Evolutionary conservation across 2,888 invertebrate species (phyloP).

Genomic region (Hoplodrina ambigua): DNA sequence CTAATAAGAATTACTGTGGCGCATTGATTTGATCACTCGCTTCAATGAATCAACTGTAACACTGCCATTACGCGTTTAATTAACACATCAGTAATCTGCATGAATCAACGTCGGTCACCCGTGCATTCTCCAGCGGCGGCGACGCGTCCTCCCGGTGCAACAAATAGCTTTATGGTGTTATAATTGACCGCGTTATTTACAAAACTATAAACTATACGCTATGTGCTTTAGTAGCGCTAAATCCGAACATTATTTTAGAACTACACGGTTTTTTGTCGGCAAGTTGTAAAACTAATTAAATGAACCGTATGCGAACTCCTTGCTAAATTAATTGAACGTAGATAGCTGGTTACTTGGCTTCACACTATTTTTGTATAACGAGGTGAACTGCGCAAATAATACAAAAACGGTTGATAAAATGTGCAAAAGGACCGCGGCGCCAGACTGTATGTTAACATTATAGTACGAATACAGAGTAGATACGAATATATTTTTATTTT

Average conservation of each 20-base stretch:
- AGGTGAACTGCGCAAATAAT: constrained; percentile 53
- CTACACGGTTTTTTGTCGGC: constrained; percentile 18
- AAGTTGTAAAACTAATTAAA: constrained; percentile 29
- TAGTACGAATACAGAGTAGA: constrained; percentile 11
- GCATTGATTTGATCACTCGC: constrained; percentile 65
- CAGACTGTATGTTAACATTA: constrained; percentile 27
- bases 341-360: constrained; percentile 33
- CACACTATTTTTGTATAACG: constrained; percentile 47
- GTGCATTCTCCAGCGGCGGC: constrained; percentile 34
- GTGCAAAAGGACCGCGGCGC: constrained; percentile 41
- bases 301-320: constrained; percentile 6
- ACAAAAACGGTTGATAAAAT: constrained; percentile 44
- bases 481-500: constrained; percentile 33
- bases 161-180: constrained; percentile 59
- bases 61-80: constrained; percentile 58
- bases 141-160: constrained; percentile 37
- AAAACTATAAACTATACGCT: background rate
- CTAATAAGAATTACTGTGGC: constrained; percentile 75
- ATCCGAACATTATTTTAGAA: constrained; percentile 22
- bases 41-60: constrained; percentile 56
- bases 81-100: constrained; percentile 60
- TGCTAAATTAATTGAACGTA: constrained; percentile 33
- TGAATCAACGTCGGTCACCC: constrained; percentile 56
- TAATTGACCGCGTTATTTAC: constrained; percentile 55
- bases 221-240: constrained; percentile 29